Evolutionary conservation across 2,888 invertebrate genomes (phyloP), one percentile per base, ranked within the genome.

Genomic region (Operophtera brumata): DNA sequence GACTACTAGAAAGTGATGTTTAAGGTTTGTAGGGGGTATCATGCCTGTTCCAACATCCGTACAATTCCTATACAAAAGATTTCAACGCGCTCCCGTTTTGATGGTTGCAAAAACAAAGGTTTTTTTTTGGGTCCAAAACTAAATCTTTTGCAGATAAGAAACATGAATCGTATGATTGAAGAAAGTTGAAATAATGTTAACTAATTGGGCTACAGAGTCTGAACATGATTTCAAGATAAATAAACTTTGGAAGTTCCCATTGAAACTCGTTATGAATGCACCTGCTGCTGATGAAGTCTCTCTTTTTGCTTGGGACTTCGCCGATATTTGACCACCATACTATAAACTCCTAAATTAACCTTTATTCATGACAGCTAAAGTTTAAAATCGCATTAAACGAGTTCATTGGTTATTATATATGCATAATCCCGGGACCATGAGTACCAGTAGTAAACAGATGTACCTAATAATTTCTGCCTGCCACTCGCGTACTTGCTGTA

Each of bases 41-140:
- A 39, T 20, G 7, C 14, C 20, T 14, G n/a, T 9, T 9, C 6
- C 6, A 9, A 1, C 7, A 10, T 30, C 6, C 30, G 30, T 6
- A 4, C 2, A 39, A 13, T 42, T 42, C 6, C 14, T 64, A 55
- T 75, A 72, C 48, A 78, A 80, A 80, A 80, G 82, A 81, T 73
- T 67, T 82, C 77, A 80, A 81, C 81, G 79, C 66, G 50, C 36
- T 52, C 30, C 20, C 0, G 54, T 42, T 40, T 47, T 36, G 12
- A 7, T 8, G 7, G 1, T 36, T 8, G 13, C 6, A 36, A 36
- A 10, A 12, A 43, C 9, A 14, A 11, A 14, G 10, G 9, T 39
- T 10, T n/a, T 20, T 20, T 20, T 20, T 20, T 20, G 20, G 20
- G 20, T n/a, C n/a, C n/a, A n/a, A n/a, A n/a, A n/a, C 20, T 20